Percentiles rank a stretch among this genome's conserved stretches.
These are phyloP conservation scores for Microdon myrmicae DNA, from an alignment of 2,888 invertebrate species.

Conservation along the genomic window DNA sequence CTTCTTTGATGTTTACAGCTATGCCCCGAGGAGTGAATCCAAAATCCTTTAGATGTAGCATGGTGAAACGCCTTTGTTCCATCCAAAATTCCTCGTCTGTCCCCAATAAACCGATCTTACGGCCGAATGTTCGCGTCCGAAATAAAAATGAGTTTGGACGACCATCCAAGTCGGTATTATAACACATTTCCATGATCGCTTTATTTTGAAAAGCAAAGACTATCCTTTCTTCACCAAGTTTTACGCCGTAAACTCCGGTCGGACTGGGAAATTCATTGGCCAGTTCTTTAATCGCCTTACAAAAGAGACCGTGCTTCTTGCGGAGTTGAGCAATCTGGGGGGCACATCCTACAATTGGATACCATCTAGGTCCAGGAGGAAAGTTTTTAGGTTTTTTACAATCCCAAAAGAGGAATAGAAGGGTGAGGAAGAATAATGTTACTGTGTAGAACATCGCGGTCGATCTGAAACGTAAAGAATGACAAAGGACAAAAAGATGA, in stretches of 20 bases:
- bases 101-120: conserved; percentile 76
- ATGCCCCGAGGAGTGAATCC: conserved; percentile 84
- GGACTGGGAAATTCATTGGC: conserved; percentile 70
- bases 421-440: conserved; percentile 70
- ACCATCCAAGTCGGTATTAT: conserved; percentile 81
- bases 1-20: conserved; percentile 77
- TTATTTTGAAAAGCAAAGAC: conserved; percentile 77
- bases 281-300: conserved; percentile 75
- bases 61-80: conserved; percentile 80
- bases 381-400: conserved; percentile 80
- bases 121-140: conserved; percentile 80
- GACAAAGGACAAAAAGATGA: no score
- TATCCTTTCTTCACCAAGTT: conserved; percentile 80
- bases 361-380: conserved; percentile 85
- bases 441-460: conserved; percentile 67
- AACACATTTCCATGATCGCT: conserved; percentile 79
- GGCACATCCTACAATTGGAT: conserved; percentile 82
- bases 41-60: conserved; percentile 82
- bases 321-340: conserved; percentile 73
- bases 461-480: no score
- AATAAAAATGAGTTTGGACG: conserved; percentile 82
- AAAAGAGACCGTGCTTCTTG: conserved; percentile 75
- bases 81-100: conserved; percentile 78
- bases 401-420: conserved; percentile 74
- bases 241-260: conserved; percentile 74